Evolutionary conservation across 2,797 vertebrate genomes (phyloP).

Genomic region (Esox lucius): DNA sequence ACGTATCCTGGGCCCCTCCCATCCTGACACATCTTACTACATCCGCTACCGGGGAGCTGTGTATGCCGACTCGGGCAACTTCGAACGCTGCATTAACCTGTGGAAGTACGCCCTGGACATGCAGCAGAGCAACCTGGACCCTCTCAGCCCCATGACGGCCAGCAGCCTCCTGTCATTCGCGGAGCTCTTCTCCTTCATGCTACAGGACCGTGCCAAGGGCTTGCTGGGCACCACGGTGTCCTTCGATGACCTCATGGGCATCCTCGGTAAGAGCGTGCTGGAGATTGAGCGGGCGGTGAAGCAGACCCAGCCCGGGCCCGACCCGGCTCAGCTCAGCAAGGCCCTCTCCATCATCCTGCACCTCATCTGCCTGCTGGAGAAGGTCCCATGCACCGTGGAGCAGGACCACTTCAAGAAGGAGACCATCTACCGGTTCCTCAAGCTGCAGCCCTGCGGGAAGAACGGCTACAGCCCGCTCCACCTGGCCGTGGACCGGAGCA

Average conservation of each 20-base stretch:
- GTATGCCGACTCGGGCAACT: conserved; percentile 98
- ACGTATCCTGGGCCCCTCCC: conserved; percentile 94
- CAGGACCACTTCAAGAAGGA: conserved; percentile 98
- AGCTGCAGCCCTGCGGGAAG: conserved; percentile 93
- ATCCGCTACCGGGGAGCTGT: conserved; percentile 96
- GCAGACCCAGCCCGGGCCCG: conserved; percentile 81
- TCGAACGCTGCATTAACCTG: conserved; percentile 96
- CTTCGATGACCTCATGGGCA: conserved; percentile 97
- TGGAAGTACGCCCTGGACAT: conserved; percentile 99
- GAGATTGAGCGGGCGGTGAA: conserved; percentile 95
- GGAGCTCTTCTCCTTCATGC: conserved; percentile 99
- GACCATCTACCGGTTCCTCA: conserved; percentile 95
- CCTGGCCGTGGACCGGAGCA: conserved; percentile 94
- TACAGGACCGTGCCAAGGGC: conserved; percentile 96
- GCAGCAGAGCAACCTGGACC: conserved; percentile 97
- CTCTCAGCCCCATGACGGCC: conserved; percentile 96
- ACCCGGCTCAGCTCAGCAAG: conserved; percentile 93
- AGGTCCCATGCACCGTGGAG: conserved; percentile 90
- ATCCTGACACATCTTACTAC: conserved; percentile 98
- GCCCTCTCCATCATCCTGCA: conserved; percentile 98
- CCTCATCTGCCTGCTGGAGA: conserved; percentile 96
- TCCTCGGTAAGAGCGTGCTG: conserved; percentile 94
- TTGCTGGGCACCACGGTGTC: conserved; percentile 93
- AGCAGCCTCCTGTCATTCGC: conserved; percentile 97
- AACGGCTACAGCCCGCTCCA: conserved; percentile 96